Conservation (phyloP, 2,113 vertebrate species). For the Gymnobelideus leadbeateri region DNA sequence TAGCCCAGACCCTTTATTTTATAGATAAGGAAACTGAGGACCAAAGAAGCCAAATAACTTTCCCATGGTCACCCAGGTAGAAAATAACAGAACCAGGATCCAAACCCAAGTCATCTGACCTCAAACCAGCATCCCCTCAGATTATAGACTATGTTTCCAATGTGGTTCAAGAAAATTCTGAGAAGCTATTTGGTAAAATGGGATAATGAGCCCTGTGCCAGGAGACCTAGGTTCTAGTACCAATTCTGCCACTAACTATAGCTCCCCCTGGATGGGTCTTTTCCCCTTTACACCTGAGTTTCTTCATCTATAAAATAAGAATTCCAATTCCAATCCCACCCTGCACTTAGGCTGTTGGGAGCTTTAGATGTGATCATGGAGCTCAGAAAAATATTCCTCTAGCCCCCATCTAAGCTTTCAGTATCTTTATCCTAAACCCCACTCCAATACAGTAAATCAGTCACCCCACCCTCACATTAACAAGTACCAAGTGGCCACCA, state of each 20-base stretch:
- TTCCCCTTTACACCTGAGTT: neutral
- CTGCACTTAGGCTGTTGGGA: neutral
- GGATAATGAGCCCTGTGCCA: neutral
- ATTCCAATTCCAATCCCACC: neutral
- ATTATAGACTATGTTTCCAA: neutral
- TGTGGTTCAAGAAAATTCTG: neutral
- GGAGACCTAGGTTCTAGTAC: neutral
- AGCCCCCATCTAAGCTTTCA: neutral
- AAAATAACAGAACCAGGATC: neutral
- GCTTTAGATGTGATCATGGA: neutral
- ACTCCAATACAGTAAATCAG: neutral
- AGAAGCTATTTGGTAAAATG: neutral
- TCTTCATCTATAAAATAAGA: neutral
- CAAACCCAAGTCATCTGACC: neutral
- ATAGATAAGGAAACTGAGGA: neutral
- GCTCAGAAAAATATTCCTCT: neutral
- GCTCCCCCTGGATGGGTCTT: neutral
- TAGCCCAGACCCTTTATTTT: neutral
- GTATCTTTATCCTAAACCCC: neutral
- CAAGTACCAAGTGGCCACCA: neutral
- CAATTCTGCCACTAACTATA: neutral
- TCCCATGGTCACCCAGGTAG: neutral
- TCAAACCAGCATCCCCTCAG: neutral
- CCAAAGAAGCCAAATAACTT: neutral
- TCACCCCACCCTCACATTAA: neutral